Evolutionary conservation across 2,113 vertebrate genomes (phyloP).

Genomic region (Protobothrops flavoviridis): DNA sequence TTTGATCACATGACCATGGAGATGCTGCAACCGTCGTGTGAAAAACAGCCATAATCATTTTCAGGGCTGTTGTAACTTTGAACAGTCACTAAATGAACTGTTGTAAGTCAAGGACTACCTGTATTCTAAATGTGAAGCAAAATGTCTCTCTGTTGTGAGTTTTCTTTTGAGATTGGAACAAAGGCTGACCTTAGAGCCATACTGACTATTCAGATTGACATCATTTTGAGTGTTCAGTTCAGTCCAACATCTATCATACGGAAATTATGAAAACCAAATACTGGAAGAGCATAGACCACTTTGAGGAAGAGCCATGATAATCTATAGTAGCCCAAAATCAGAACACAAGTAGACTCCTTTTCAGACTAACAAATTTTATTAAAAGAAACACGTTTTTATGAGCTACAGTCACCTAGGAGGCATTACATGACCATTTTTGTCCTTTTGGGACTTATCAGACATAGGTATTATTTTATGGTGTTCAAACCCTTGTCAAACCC

Average conservation of each 20-base stretch:
- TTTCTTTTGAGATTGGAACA: background rate
- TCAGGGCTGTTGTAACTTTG: too few species aligned
- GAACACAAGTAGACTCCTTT: background rate
- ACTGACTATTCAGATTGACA: background rate
- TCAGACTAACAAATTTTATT: background rate
- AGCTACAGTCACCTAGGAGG: background rate
- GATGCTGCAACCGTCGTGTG: too few species aligned
- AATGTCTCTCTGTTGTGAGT: background rate
- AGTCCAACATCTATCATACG: background rate
- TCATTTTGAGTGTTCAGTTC: background rate
- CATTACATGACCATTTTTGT: background rate
- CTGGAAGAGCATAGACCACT: background rate
- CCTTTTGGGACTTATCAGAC: background rate
- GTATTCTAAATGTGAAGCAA: background rate
- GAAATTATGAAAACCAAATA: background rate
- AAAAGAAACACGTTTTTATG: background rate
- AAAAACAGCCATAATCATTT: too few species aligned
- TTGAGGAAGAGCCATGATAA: background rate
- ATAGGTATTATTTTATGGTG: background rate
- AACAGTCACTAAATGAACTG: too few species aligned
- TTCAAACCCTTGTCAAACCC: background rate
- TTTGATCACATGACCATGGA: too few species aligned
- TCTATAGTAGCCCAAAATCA: background rate
- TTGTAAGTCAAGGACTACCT: too few species aligned
- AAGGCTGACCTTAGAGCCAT: background rate